Conservation (phyloP, 2,888 invertebrate genomes). For the Perizoma affinitatum region DNA sequence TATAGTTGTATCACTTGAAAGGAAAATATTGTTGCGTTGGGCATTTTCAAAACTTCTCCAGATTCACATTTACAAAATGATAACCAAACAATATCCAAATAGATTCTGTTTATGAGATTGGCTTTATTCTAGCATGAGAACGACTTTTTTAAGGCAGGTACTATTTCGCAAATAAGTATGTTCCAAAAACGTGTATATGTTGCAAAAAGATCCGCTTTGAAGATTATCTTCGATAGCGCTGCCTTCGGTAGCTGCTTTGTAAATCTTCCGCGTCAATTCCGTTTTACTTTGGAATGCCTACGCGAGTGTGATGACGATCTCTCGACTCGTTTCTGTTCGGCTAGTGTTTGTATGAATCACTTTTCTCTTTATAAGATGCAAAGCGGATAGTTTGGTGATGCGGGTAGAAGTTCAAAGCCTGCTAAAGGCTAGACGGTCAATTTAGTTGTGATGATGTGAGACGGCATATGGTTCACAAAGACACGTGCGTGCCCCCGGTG, state of each 20-base stretch:
- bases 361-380: constrained; percentile 20
- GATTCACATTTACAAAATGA: too few relatives aligned
- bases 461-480: constrained; percentile 69
- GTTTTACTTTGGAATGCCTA: constrained; percentile 18
- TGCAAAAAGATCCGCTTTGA: constrained; percentile 36
- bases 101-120: too few relatives aligned
- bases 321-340: constrained; percentile 11
- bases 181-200: constrained; percentile 28
- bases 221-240: constrained; percentile 32
- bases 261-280: constrained; percentile 32
- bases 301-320: constrained; percentile 7
- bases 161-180: constrained; percentile 15
- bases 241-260: constrained; percentile 34
- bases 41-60: too few relatives aligned
- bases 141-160: constrained; percentile 13
- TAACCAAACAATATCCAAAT: too few relatives aligned
- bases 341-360: constrained; percentile 30
- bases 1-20: too few relatives aligned
- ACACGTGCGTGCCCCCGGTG: constrained; percentile 76
- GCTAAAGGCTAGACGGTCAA: constrained; percentile 68
- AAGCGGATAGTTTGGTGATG: constrained; percentile 47
- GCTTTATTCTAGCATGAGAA: not conserved
- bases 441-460: constrained; percentile 74
- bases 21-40: too few relatives aligned
- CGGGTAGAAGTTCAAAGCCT: constrained; percentile 50